Evolutionary conservation across 2,113 vertebrate species (phyloP).

Genomic region (Pollimyrus isidori): DNA sequence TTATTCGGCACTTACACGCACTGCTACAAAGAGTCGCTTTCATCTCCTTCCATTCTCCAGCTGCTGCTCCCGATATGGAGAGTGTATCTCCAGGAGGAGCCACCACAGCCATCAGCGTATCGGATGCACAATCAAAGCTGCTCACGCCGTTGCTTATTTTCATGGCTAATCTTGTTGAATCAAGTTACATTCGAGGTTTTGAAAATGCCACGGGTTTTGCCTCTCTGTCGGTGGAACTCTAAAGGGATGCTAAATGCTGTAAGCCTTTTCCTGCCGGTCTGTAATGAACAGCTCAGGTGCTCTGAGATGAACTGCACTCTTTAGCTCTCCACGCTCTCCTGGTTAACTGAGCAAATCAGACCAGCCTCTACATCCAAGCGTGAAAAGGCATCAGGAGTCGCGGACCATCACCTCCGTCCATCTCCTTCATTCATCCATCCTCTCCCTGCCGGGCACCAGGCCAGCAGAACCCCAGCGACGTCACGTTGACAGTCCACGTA

Average conservation of each 20-base stretch:
- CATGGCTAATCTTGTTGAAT: neutral
- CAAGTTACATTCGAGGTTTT: neutral
- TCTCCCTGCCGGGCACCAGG: neutral
- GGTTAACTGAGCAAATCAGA: neutral
- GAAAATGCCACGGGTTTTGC: neutral
- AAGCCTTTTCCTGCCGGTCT: neutral
- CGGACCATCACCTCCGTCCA: neutral
- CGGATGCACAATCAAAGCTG: neutral
- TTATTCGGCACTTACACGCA: neutral
- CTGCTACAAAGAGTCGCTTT: neutral
- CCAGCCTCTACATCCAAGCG: neutral
- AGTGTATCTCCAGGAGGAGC: neutral
- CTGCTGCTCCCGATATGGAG: neutral
- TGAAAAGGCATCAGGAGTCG: neutral
- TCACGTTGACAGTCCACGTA: neutral
- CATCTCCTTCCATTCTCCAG: neutral
- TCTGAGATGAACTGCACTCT: neutral
- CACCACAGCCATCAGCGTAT: neutral
- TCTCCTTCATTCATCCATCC: neutral
- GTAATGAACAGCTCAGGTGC: conserved; percentile 1
- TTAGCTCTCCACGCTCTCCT: neutral
- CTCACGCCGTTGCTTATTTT: neutral
- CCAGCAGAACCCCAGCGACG: neutral
- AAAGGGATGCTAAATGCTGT: neutral
- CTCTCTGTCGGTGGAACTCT: neutral